Percentiles rank a stretch among this genome's conserved stretches.
Conservation (phyloP, 2,888 invertebrate species). For the Lingula anatina region DNA sequence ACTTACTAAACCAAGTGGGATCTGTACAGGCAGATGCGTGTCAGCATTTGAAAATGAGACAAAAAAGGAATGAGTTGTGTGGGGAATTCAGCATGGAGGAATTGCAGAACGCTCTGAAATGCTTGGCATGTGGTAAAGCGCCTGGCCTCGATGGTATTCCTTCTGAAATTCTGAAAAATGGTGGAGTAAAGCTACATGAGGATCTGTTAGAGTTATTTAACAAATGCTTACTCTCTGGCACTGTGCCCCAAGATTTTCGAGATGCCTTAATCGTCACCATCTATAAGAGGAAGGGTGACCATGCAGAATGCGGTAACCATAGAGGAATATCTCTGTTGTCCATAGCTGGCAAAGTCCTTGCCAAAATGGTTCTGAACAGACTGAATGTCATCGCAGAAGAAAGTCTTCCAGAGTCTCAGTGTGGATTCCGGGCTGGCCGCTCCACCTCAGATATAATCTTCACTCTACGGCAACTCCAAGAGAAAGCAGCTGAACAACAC, state of each 20-base stretch:
- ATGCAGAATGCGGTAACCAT: conserved; percentile 3
- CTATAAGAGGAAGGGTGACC: too few relatives aligned
- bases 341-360: background rate
- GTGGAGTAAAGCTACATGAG: background rate
- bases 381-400: background rate
- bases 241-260: background rate
- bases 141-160: too few relatives aligned
- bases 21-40: too few relatives aligned
- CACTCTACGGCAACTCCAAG: background rate
- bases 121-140: too few relatives aligned
- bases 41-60: too few relatives aligned
- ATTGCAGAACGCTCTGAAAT: too few relatives aligned
- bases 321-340: conserved; percentile 2
- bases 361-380: background rate
- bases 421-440: background rate
- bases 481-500: background rate
- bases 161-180: background rate
- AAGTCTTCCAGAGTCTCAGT: background rate
- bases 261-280: conserved; percentile 2
- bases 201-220: background rate
- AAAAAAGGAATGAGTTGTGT: too few relatives aligned
- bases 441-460: background rate
- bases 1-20: too few relatives aligned
- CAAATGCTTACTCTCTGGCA: too few relatives aligned
- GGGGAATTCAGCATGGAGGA: too few relatives aligned